A percentile compares a stretch with the other conserved stretches of the same genome.
Conservation (phyloP, 2,888 invertebrate genomes). For the Oscheius sp. region DNA sequence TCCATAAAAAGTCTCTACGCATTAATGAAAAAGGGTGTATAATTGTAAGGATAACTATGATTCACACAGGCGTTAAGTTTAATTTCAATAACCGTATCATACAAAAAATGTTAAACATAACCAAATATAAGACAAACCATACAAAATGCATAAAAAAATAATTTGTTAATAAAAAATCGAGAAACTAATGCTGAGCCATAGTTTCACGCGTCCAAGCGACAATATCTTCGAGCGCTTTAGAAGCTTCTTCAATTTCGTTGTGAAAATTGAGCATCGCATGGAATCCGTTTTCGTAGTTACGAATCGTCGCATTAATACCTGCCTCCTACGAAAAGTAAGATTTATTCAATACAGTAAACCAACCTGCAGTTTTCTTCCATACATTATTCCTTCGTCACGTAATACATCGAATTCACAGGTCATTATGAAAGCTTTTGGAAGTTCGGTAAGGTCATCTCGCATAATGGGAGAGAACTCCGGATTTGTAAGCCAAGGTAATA, state of each 20-base stretch:
- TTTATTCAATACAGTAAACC: neutral
- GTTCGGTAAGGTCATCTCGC: conserved; percentile 55
- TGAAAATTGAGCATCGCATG: conserved; percentile 64
- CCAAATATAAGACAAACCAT: neutral
- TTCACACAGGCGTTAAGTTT: no score
- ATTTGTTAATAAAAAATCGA: neutral
- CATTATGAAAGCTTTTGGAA: conserved; percentile 70
- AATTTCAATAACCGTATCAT: no score
- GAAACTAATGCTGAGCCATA: neutral
- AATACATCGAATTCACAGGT: conserved; percentile 72
- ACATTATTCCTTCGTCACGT: conserved; percentile 71
- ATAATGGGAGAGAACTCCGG: conserved; percentile 71
- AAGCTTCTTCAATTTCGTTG: conserved; percentile 48
- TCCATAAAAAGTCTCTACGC: no score
- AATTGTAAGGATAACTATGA: no score
- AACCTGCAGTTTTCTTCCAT: conserved; percentile 67
- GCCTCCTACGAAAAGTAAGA: conserved; percentile 33
- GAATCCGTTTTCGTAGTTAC: conserved; percentile 56
- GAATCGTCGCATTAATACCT: conserved; percentile 61
- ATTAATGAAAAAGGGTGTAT: no score
- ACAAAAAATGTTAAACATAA: no score
- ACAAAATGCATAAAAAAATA: neutral
- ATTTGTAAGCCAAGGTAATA: conserved; percentile 56
- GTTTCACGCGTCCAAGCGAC: conserved; percentile 35
- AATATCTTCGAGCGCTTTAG: conserved; percentile 37